A percentile compares a stretch with the other conserved stretches of the same genome.
Conservation (phyloP, 1,140 invertebrate genomes). For the Sminthurides bifidus region DNA sequence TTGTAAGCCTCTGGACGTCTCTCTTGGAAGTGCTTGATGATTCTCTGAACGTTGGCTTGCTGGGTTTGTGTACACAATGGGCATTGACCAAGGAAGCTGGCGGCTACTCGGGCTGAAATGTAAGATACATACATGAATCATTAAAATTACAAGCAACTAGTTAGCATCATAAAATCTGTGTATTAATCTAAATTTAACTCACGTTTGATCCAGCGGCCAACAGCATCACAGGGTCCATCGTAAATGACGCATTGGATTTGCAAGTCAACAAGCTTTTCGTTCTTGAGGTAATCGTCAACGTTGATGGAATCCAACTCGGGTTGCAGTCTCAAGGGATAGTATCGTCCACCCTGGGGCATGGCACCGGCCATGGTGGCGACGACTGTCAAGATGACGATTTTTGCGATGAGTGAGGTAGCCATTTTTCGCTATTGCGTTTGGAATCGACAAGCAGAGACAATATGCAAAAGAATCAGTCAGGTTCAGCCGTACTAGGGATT, state of each 20-base stretch:
- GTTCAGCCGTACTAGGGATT: too few relatives aligned
- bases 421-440: too few relatives aligned
- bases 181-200: background rate
- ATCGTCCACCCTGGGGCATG: background rate
- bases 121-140: background rate
- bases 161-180: background rate
- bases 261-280: slow-evolving; percentile 6
- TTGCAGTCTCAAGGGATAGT: slow-evolving; percentile 11
- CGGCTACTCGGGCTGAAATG: slow-evolving; percentile 7
- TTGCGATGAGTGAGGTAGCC: background rate
- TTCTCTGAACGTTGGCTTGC: slow-evolving; percentile 3
- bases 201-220: slow-evolving; percentile 4
- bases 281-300: slow-evolving; percentile 14
- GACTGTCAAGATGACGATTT: background rate
- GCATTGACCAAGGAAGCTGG: slow-evolving; percentile 11
- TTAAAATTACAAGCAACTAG: background rate
- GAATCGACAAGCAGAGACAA: too few relatives aligned
- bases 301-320: slow-evolving; percentile 15
- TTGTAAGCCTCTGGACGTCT: slow-evolving; percentile 12
- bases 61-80: slow-evolving; percentile 14
- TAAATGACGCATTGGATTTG: slow-evolving; percentile 21
- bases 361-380: background rate
- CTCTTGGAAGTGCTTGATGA: slow-evolving; percentile 14
- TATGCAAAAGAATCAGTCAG: too few relatives aligned
- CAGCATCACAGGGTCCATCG: slow-evolving; percentile 19